Percentiles rank a stretch among this genome's conserved stretches.
Conservation (phyloP, 2,888 invertebrate species). For the Heliconius erato region DNA sequence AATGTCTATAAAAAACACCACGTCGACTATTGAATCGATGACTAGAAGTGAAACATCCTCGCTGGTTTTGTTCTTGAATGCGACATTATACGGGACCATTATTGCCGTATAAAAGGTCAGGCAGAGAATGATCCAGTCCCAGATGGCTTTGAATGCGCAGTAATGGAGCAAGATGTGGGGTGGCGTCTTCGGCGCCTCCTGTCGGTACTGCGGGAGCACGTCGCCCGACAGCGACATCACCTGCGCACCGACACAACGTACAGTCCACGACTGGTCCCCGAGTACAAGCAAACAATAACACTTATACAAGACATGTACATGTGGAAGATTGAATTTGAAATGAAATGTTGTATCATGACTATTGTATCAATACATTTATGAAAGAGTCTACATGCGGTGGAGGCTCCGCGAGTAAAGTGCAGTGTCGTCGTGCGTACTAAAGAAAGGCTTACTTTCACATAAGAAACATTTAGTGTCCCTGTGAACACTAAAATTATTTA, state of each 20-base stretch:
- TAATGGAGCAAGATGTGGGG: slow-evolving; percentile 99
- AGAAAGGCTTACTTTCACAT: not conserved
- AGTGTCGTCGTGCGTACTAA: not conserved
- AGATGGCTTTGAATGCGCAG: slow-evolving; percentile 99
- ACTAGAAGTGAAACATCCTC: slow-evolving; percentile 97
- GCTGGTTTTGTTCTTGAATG: slow-evolving; percentile 99
- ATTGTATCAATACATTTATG: not conserved
- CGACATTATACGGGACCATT: slow-evolving; percentile 99
- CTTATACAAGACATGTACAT: not conserved
- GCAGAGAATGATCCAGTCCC: slow-evolving; percentile 99
- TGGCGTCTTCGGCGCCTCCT: slow-evolving; percentile 99
- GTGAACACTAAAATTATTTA: not conserved
- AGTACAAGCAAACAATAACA: not conserved
- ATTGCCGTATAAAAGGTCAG: slow-evolving; percentile 99
- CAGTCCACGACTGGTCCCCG: not conserved
- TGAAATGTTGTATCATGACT: not conserved
- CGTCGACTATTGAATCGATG: slow-evolving; percentile 99
- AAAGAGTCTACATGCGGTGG: not conserved
- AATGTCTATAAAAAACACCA: slow-evolving; percentile 99
- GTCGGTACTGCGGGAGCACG: slow-evolving; percentile 98
- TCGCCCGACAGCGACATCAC: slow-evolving; percentile 98
- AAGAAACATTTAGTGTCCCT: not conserved
- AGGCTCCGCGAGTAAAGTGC: not conserved
- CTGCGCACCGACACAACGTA: slow-evolving; percentile 60
- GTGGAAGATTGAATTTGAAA: no score